Evolutionary conservation across 2,113 vertebrate species (phyloP).

Genomic region (Anhinga rufa): DNA sequence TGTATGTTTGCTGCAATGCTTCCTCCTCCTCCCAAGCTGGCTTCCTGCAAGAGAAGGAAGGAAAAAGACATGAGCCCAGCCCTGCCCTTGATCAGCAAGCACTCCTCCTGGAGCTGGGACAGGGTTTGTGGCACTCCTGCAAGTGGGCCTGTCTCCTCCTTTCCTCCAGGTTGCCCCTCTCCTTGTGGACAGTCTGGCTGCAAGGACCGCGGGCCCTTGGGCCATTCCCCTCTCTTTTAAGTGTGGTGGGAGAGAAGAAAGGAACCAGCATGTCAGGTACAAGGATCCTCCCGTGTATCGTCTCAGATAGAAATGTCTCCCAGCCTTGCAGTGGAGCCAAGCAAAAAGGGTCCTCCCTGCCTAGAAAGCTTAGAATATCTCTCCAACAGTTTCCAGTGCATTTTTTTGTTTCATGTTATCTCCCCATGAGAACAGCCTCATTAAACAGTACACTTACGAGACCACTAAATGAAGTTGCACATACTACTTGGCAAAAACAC

Average conservation of each 20-base stretch:
- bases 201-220: neutral
- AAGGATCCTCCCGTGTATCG: neutral
- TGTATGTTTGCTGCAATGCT: neutral
- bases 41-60: neutral
- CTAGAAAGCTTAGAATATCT: neutral
- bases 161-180: neutral
- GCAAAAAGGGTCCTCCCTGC: neutral
- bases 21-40: neutral
- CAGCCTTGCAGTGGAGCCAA: neutral
- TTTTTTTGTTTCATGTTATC: neutral
- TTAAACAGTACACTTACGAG: neutral
- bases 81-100: neutral
- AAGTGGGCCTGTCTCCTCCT: neutral
- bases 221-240: neutral
- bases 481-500: neutral
- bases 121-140: neutral
- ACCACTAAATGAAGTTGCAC: neutral
- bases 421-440: neutral
- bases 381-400: neutral
- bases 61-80: neutral
- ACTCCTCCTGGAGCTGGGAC: neutral
- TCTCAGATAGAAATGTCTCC: neutral
- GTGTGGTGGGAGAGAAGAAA: neutral
- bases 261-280: neutral
- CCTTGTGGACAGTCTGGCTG: neutral